A percentile compares a stretch with the other conserved stretches of the same genome.
Conservation (phyloP, 2,888 invertebrate species). For the Slavum lentiscoides region DNA sequence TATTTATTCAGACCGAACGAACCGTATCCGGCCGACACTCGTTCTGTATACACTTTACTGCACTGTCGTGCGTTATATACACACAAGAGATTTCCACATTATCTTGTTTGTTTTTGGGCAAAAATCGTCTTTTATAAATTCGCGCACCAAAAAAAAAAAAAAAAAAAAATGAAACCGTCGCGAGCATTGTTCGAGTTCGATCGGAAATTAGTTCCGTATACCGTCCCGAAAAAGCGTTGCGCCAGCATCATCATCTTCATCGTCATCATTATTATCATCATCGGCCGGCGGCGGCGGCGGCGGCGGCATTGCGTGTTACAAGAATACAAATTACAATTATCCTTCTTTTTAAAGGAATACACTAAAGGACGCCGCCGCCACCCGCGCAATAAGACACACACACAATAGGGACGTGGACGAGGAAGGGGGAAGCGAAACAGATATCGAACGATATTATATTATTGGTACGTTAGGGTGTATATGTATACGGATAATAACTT, state of each 20-base stretch:
- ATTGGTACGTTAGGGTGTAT: background rate
- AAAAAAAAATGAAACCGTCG: background rate
- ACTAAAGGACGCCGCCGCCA: slow-evolving; percentile 35
- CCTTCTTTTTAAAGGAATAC: slow-evolving; percentile 12
- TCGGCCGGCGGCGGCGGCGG: background rate
- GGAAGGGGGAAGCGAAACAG: background rate
- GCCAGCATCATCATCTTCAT: background rate
- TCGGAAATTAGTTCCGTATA: slow-evolving; percentile 48
- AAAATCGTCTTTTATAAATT: slow-evolving; percentile 24
- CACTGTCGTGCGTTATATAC: background rate
- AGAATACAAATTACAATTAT: slow-evolving; percentile 34
- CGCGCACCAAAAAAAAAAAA: slow-evolving; percentile 8
- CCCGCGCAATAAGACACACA: slow-evolving; percentile 40
- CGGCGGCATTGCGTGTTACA: slow-evolving; percentile 27
- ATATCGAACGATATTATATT: slow-evolving; percentile 11
- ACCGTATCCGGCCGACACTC: slow-evolving; percentile 31
- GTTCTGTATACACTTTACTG: background rate
- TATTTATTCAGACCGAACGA: slow-evolving; percentile 19
- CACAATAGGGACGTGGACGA: slow-evolving; percentile 14
- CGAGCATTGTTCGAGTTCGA: slow-evolving; percentile 41
- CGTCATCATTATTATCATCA: background rate
- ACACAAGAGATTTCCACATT: background rate
- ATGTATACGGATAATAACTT: background rate
- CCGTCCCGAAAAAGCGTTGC: slow-evolving; percentile 1
- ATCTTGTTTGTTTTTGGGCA: slow-evolving; percentile 35